Percentiles rank a stretch among this genome's conserved stretches.
Conservation (phyloP, 2,113 vertebrate species). For the Callaeas wilsoni region DNA sequence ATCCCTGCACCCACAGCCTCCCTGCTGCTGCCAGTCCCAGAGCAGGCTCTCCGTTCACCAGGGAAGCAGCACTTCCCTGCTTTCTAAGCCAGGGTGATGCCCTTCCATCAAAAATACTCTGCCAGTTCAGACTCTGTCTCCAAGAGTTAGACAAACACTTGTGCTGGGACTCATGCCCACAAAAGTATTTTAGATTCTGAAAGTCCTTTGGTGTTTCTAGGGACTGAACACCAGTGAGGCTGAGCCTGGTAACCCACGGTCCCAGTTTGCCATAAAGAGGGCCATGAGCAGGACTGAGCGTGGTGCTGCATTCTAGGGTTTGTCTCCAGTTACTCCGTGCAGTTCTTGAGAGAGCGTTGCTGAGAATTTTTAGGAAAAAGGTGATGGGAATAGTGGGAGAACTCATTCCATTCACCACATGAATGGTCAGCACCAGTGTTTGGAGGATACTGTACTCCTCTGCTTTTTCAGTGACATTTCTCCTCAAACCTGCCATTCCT, state of each 20-base stretch:
- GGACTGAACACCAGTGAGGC: background rate
- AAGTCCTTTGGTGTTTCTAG: background rate
- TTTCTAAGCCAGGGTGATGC: background rate
- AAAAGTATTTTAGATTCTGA: background rate
- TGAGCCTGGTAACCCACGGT: background rate
- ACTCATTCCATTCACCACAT: rapidly evolving
- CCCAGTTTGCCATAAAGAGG: background rate
- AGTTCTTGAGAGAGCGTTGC: background rate
- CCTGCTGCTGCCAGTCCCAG: rapidly evolving
- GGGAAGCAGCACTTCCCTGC: background rate
- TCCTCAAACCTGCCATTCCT: background rate
- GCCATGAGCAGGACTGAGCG: background rate
- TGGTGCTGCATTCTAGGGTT: background rate
- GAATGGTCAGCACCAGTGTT: background rate
- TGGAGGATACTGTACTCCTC: background rate
- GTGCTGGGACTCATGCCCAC: background rate
- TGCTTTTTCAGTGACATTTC: background rate
- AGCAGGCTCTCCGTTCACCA: background rate
- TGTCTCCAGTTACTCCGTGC: background rate
- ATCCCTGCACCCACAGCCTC: background rate
- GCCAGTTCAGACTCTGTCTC: background rate
- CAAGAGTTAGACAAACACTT: background rate
- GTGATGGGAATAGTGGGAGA: background rate
- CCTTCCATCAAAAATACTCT: background rate
- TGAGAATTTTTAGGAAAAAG: background rate